Base-by-base conservation (phyloP, 2,113 vertebrate genomes). In the Anarhynchus alexandrinus region DNA sequence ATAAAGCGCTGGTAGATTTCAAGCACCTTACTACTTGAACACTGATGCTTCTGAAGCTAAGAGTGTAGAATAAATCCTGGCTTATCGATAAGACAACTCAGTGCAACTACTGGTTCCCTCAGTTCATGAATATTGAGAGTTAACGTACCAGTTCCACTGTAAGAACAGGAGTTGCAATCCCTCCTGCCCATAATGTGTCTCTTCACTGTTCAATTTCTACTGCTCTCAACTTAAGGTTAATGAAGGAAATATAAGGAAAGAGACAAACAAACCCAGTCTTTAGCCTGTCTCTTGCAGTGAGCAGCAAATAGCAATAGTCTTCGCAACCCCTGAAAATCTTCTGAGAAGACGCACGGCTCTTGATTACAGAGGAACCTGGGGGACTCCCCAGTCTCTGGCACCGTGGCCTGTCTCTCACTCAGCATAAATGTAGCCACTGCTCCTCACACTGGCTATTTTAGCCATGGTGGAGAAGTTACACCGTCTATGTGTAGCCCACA, bases 361-460 rank as follows among this genome's bases (percentile, higher is more conserved):
- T 6, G 1, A 27, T 65, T 84, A 8, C 23, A 38, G 36, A 58
- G 45, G 6, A 76, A 3, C 30, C 61, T 32, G 26, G 7, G 23
- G 13, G 40, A 25, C 7, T 54, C 27, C 18, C 15, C 57, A 30
- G 13, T 55, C 40, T 77, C 51, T 74, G 38, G 29, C 32, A 81
- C 15, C 1, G 1, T 23, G 34, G 6, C 4, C 10, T 51, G 0
- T 23, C 20, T 54, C n/a, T 67, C 55, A 27, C 0, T 49, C 51
- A 36, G 26, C 6, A 3, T 29, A 43, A 51, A 25, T 0, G 0
- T 6, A 62, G 34, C 21, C 58, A 19, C 42, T 26, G 11, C 30
- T 71, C 7, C 55, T 47, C 25, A n/a, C 17, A 3, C 12, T 10
- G 30, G 16, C 15, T 76, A 3, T 12, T 89, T 74, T 30, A 82